Conservation (phyloP, 2,888 invertebrate genomes). For the Laothoe populi region DNA sequence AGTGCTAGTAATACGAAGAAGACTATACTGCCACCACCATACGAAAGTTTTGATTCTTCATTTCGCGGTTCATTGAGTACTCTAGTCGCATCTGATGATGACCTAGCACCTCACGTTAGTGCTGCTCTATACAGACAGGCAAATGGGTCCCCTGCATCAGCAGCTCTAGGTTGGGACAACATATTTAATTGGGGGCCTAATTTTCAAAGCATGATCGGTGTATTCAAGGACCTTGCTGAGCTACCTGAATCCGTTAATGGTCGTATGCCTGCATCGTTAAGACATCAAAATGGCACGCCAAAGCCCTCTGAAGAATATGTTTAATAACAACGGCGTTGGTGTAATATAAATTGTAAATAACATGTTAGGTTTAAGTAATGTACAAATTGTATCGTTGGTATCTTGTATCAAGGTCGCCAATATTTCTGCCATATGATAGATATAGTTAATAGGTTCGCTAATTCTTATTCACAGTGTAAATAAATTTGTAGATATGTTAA, state of each 20-base stretch:
- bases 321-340: constrained; percentile 57
- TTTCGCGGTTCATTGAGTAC: constrained; percentile 97
- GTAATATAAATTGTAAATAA: constrained; percentile 49
- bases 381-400: constrained; percentile 70
- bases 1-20: constrained; percentile 84
- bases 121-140: constrained; percentile 91
- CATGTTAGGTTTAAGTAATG: constrained; percentile 56
- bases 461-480: constrained; percentile 7
- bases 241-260: constrained; percentile 93
- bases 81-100: constrained; percentile 96
- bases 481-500: constrained; percentile 12
- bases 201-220: constrained; percentile 97
- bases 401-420: constrained; percentile 82
- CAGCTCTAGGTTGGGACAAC: constrained; percentile 96
- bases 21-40: constrained; percentile 90
- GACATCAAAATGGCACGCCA: constrained; percentile 91
- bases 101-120: constrained; percentile 91
- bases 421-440: constrained; percentile 77
- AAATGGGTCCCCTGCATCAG: constrained; percentile 91
- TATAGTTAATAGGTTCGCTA: constrained; percentile 12
- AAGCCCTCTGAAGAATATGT: constrained; percentile 97
- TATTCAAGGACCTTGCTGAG: constrained; percentile 98
- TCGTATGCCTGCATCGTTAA: constrained; percentile 89
- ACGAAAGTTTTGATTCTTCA: constrained; percentile 97
- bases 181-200: constrained; percentile 98